Base-by-base conservation (phyloP, 2,888 invertebrate genomes). In the Drosophila melanosoma region DNA sequence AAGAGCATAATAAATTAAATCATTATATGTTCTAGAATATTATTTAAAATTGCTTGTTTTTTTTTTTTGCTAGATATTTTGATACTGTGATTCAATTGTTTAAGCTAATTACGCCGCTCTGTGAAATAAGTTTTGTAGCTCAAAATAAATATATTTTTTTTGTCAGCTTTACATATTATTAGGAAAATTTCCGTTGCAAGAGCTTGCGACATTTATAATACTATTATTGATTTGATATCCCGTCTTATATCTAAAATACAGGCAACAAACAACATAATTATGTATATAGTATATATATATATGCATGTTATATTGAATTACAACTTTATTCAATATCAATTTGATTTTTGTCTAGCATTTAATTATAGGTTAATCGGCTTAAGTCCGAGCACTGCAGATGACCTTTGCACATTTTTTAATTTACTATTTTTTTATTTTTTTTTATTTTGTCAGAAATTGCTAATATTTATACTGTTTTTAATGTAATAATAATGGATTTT, bases 241-340 rank as follows among this genome's bases (percentile, higher is more conserved):
- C 38, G 59, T 77, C 73, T 83, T 80, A 59, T 51, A 49, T 70
- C 58, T 70, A 73, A 48, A 75, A 58, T 84, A 83, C 81, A 81
- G 84, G 81, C 86, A 87, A 87, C 87, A 84, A 87, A 87, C 84
- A 84, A 79, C 79, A 74, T 69, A 82, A 73, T 82, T 81, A 74
- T 58, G 73, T 69, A 60, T 77, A 53, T 60, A 48, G 48, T 78
- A 61, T 65, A 49, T 75, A 20, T 67, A n/a, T 67, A 26, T 71
- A 38, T 74, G 57, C 40, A 66, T 63, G n/a, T 61, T 66, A 61
- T 72, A 59, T 68, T 73, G 63, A 64, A 71, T 80, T 80, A 75
- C 61, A 72, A 67, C 72, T 75, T 45, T 59, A 51, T 68, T 63
- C 12, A 35, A 65, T 69, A 45, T 48, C 38, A 45, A 60, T 72